Percentiles rank a stretch among this genome's conserved stretches.
phyloP scores from a whole-genome alignment of 2,113 vertebrate species.

The Sminthopsis crassicaudata region DNA sequence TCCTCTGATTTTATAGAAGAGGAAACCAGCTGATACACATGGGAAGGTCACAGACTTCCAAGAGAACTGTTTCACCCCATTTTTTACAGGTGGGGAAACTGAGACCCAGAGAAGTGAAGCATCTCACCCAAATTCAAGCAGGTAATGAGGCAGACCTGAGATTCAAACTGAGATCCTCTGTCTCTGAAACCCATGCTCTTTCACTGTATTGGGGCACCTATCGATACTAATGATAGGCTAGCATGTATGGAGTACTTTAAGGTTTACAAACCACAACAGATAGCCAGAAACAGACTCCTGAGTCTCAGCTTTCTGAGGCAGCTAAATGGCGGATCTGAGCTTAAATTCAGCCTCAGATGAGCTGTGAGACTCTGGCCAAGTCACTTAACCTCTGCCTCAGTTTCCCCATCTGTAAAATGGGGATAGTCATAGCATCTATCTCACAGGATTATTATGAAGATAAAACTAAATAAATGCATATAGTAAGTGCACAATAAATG shows the following conservation, averaged over 20 bases:
- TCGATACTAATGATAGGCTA: background rate
- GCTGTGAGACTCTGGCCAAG: background rate
- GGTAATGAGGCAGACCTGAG: background rate
- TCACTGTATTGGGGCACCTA: background rate
- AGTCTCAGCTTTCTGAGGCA: background rate
- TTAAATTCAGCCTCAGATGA: background rate
- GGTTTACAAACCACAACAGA: background rate
- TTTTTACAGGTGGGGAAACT: background rate
- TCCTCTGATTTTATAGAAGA: background rate
- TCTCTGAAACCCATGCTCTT: background rate
- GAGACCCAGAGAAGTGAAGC: background rate
- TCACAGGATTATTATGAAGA: background rate
- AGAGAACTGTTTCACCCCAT: background rate
- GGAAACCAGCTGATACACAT: background rate
- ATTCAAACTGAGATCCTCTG: background rate
- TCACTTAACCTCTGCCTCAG: background rate
- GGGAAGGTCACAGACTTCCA: background rate
- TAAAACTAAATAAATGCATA: background rate
- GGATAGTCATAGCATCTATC: background rate
- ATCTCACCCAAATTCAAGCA: background rate
- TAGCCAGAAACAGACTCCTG: background rate
- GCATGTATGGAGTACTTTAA: background rate
- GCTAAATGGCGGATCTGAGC: background rate
- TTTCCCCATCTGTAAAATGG: background rate
- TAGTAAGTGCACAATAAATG: background rate